Evolutionary conservation across 2,888 invertebrate genomes (phyloP), one percentile per base, ranked within the genome.

Genomic region (Acrocyrtus sp.): DNA sequence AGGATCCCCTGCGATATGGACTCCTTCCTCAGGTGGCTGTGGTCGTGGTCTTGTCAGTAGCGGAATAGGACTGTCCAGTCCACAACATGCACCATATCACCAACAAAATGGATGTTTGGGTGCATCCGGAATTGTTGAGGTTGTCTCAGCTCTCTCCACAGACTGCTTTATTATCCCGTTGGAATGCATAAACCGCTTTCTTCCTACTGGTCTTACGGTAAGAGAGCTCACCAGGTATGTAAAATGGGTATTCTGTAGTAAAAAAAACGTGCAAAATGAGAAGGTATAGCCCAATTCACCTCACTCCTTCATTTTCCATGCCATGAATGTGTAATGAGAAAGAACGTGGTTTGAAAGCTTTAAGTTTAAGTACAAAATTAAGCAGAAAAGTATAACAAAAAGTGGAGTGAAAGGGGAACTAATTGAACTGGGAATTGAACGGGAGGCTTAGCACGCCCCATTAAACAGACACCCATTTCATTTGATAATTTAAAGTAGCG

Each of bases 111-210:
- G n/a, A n/a, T n/a, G n/a, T n/a, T n/a, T n/a, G n/a, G n/a, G n/a
- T n/a, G n/a, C n/a, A n/a, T n/a, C n/a, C n/a, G 90, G 91, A 74
- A 92, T 93, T 3, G 51, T 79, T 50, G 80, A 81, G 66, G 81
- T 79, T 21, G 86, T 95, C 82, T 91, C 93, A 56, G 92, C 92
- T 56, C 87, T 94, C 82, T 93, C 94, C 85, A 89, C 92, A 82
- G 95, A 95, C 87, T 95, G 95, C 85, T 95, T 95, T 86, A 95
- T 95, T 84, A 95, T 95, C 84, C 95, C 95, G 6, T 92, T 94
- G 57, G 93, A 94, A 82, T 93, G 93, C 83, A 88, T 95, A 82
- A 92, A 92, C 84, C 88, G 94, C 81, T 95, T 95, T 86, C 88
- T 95, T 82, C 95, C 95, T 77, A 94, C 93, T 79, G 95, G 95